Conservation (phyloP, 2,797 vertebrate species). For the Myotis pilosus region DNA sequence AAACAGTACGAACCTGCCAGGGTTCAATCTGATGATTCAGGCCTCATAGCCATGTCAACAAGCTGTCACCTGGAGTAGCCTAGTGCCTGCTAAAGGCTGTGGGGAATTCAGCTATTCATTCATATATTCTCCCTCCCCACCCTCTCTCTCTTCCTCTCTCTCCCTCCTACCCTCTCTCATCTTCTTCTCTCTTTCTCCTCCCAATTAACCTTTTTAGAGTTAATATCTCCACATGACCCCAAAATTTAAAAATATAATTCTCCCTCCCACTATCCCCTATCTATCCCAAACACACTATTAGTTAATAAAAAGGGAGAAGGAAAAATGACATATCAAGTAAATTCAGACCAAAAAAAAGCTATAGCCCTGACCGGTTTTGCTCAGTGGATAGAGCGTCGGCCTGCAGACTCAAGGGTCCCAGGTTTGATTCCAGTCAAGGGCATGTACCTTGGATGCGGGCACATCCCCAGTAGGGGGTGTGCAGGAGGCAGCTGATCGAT, state of each 20-base stretch:
- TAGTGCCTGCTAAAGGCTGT: not conserved
- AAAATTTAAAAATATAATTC: not conserved
- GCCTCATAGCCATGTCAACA: slow-evolving; percentile 18
- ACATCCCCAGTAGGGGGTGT: too few species aligned
- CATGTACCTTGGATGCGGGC: too few species aligned
- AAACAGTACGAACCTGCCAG: slow-evolving; percentile 24
- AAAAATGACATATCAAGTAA: not conserved
- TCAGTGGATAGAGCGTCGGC: too few species aligned
- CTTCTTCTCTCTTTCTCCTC: not conserved
- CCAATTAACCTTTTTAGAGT: not conserved
- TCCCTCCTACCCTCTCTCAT: not conserved
- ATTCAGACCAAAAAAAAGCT: not conserved
- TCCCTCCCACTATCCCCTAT: not conserved
- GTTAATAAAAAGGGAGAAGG: not conserved
- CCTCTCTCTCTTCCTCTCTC: not conserved
- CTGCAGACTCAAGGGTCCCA: too few species aligned
- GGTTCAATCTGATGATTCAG: slow-evolving; percentile 30
- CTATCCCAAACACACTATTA: not conserved
- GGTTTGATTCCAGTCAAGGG: too few species aligned
- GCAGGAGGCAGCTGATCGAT: too few species aligned
- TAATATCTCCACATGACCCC: not conserved
- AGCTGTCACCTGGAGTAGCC: not conserved
- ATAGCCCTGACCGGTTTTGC: too few species aligned
- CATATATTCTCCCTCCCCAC: not conserved
- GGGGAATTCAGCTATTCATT: not conserved